Base-by-base conservation (phyloP, 2,888 invertebrate genomes). In the Neria commutata region DNA sequence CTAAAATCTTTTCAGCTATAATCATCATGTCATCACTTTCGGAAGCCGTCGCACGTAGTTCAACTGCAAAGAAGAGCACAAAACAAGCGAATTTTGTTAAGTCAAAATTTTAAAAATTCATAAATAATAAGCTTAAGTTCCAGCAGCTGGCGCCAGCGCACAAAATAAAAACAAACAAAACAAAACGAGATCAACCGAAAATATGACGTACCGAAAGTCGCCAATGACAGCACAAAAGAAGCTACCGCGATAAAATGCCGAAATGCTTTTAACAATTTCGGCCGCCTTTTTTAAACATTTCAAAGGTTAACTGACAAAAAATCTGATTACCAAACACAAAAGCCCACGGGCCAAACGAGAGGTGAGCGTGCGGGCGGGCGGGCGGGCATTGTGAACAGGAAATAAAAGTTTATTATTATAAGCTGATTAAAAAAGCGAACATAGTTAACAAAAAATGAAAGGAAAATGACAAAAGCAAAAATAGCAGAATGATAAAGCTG, bases 11-110 rank as follows among this genome's bases (percentile, higher is more conserved):
- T 49, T 65, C 58, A 19, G 61, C 57, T 17, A 64, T 47, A 52
- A 65, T 60, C 50, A 59, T 57, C 29, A 58, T 59, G 33, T 60
- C 62, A 50, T 37, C 55, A 52, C 51, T 40, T n/a, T 49, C 59
- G 19, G 42, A 53, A 10, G 58, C 57, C 33, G 58, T 42, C 23
- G 62, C 37, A 53, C 54, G 46, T 45, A 61, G 56, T 53, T 61
- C 61, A 54, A 56, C 67, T 67, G 29, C 23, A 61, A 63, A 60
- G 14, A 10, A 48, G 42, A 47, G 8, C 16, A 50, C 33, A 55
- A 51, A 52, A 59, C 21, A 14, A n/a, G n/a, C n/a, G n/a, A 52
- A 17, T 55, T 46, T 54, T 25, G n/a, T 52, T 57, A 16, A 19
- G 21, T 56, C 56, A 56, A 51, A 42, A 59, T 25, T 23, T 1